These are phyloP conservation scores for Hexactinellida sp. DNA, from an alignment of 37 sponge, comb jelly and placozoan species.

Conservation along the genomic window DNA sequence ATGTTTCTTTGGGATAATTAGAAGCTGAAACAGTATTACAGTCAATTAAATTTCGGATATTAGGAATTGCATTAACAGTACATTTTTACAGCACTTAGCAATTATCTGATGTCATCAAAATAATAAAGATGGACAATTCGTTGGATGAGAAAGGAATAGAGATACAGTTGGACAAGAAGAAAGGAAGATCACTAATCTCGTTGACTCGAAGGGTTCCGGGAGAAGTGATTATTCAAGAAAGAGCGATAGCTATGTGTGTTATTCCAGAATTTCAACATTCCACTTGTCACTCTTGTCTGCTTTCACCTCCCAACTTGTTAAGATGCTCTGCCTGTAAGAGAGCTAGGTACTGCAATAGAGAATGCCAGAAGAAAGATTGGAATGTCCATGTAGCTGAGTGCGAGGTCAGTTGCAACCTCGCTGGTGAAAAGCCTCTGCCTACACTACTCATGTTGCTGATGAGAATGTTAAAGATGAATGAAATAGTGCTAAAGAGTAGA, in stretches of 20 bases:
- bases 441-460: neutral
- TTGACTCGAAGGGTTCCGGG: neutral
- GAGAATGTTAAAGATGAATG: neutral
- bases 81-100: too few relatives aligned
- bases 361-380: slow-evolving; percentile 8
- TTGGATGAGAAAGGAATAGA: neutral
- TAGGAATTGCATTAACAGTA: too few relatives aligned
- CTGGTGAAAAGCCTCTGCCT: neutral
- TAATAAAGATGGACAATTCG: neutral
- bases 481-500: neutral
- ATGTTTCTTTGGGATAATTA: too few relatives aligned
- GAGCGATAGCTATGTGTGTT: neutral
- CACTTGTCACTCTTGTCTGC: neutral
- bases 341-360: neutral
- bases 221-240: neutral
- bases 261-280: neutral
- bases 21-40: too few relatives aligned
- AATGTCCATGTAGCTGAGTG: neutral
- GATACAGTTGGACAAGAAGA: neutral
- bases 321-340: slow-evolving; percentile 6
- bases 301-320: neutral
- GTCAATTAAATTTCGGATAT: too few relatives aligned
- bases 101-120: too few relatives aligned
- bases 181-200: neutral
- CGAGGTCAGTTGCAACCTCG: neutral